Evolutionary conservation across 2,888 invertebrate genomes (phyloP), one percentile per base, ranked within the genome.

Genomic region (Drosophila borealis): DNA sequence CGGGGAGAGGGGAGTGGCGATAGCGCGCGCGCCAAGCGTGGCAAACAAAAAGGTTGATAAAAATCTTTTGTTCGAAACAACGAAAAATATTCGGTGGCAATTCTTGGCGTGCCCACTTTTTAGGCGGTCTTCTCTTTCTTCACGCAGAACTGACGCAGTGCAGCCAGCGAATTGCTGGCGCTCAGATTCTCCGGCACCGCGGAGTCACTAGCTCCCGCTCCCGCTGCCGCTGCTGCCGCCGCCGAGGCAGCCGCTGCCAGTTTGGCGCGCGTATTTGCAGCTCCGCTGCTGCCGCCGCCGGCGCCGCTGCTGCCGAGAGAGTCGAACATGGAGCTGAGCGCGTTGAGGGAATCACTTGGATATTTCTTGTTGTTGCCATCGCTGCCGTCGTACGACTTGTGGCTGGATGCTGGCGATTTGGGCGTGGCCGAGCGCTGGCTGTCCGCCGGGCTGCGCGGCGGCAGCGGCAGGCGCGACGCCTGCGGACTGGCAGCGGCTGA

Each of bases 131-230:
- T 91, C 89, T 98, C 98, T 89, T 98, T 98, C 94, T 98, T 98
- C 93, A 98, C 98, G 93, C 98, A 98, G 62, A 99, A 95, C 93
- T 98, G 98, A 92, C 99, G 98, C 77, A 99, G 93, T 36, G 98
- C 98, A 51, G 98, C 98, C 80, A 99, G 93, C 39, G 99, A 98
- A 92, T 99, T 98, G 90, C 97, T 96, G 39, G 90, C 90, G 63
- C 86, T 89, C 25, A 92, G 89, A 78, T 91, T 92, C 74, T 91
- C 91, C 17, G 91, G 88, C 3, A 85, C 78, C 44, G 89, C 76
- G 5, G 75, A 11, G 10, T 59, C 73, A 49, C 25, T 54, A 2
- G 56, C 21, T 8, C 10, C 46, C 2, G 62, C 14, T 0, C 33
- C 39, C 0, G 60, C 42, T 3, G 34, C 65, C 0, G 59, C 76